phyloP scores from a whole-genome alignment of 2,888 invertebrate genomes.

The Calliopum simillimum region DNA sequence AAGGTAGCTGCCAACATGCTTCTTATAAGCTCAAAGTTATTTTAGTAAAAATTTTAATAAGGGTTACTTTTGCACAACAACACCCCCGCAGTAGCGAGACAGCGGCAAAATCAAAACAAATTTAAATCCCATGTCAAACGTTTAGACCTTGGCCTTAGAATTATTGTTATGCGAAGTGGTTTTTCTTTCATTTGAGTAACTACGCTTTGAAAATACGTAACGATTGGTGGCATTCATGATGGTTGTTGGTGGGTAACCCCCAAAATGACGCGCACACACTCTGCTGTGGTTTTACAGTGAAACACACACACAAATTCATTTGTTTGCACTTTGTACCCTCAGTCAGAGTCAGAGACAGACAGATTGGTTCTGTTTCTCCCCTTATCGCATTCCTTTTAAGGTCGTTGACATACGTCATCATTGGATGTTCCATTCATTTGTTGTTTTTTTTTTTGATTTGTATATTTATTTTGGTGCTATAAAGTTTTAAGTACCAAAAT shows the following conservation, averaged over 20 bases:
- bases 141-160: constrained; percentile 16
- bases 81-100: not conserved
- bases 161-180: not conserved
- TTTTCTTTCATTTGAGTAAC: not conserved
- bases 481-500: not conserved
- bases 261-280: constrained; percentile 3
- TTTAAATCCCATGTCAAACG: constrained; percentile 3
- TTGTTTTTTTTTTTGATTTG: not conserved
- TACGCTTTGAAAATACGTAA: no score
- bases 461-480: not conserved
- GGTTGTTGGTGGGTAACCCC: not conserved
- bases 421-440: not conserved
- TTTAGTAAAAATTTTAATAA: not conserved
- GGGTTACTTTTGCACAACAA: not conserved
- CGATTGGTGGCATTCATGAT: not conserved
- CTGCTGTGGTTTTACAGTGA: not conserved
- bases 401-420: constrained; percentile 20
- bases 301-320: no score
- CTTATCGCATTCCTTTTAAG: not conserved
- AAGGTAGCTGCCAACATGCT: not conserved
- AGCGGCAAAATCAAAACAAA: not conserved
- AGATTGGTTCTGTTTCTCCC: not conserved
- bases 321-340: constrained; percentile 20
- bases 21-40: not conserved
- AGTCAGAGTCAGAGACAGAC: no score